These are phyloP conservation scores for Microplitis demolitor DNA, from an alignment of 1,140 invertebrate genomes.

Conservation along the genomic window DNA sequence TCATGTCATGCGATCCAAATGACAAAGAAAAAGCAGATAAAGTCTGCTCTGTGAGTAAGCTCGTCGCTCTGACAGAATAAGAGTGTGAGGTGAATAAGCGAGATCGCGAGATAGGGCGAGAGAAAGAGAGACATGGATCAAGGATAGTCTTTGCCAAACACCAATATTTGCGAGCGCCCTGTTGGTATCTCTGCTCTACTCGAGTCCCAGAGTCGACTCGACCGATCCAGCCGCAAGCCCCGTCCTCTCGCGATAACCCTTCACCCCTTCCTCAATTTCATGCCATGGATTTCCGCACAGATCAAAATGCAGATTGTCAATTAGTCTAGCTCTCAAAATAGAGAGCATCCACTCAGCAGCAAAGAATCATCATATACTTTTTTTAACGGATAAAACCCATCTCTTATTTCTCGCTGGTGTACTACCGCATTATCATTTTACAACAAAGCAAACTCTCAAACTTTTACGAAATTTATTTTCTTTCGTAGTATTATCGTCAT, in stretches of 20 bases:
- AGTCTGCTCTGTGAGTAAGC: conserved; percentile 20
- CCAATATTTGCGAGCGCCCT: conserved; percentile 62
- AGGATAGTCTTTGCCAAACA: conserved; percentile 64
- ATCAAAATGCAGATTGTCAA: neutral
- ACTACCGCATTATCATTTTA: no score
- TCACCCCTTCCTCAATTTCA: neutral
- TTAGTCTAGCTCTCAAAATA: neutral
- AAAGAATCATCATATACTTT: no score
- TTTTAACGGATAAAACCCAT: no score
- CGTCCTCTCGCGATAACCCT: conserved; percentile 26
- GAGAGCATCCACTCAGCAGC: neutral
- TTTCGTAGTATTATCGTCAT: no score
- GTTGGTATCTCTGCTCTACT: conserved; percentile 58
- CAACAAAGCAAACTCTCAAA: neutral
- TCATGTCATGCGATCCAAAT: conserved; percentile 10
- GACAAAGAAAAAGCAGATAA: conserved; percentile 1
- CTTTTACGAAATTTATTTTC: no score
- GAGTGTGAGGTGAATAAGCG: neutral
- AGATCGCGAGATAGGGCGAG: conserved; percentile 33
- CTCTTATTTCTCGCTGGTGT: no score
- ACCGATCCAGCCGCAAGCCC: conserved; percentile 49
- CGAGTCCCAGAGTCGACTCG: conserved; percentile 48
- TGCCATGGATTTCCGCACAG: neutral
- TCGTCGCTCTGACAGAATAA: neutral
- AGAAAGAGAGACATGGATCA: conserved; percentile 57